Base-by-base conservation (phyloP, 30 jellyfish, hydroid and myxozoan genomes). In the Aurelia coerulea region DNA sequence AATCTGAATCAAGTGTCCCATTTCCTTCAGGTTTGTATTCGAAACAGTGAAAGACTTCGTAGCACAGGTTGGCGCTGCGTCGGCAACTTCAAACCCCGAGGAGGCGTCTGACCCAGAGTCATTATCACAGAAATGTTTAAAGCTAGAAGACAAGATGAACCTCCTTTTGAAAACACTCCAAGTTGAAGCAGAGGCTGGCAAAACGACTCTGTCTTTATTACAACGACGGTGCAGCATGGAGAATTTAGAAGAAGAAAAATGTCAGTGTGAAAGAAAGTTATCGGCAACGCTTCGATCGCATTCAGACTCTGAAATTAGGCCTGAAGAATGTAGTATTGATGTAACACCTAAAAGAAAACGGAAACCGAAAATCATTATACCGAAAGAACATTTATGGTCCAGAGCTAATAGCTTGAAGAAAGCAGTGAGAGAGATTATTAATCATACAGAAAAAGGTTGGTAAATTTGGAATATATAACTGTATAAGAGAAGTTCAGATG, bases 301-400 rank as follows among this genome's bases (percentile, higher is more conserved):
- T 58, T 62, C 90, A 58, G 95, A 77, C 29, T 74, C 90, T 8
- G 97, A 82, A 9, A 34, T 82, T 1, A 53, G 82, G 17, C 69
- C 37, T 23, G 97, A 89, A 54, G 97, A 83, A 62, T 23, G 76
- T 10, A 31, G 49, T 10, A 62, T 56, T 16, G 94, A 80, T 14
- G 54, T 70, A 12, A 31, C 68, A 11, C 91, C 93, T 12, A 88
- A 80, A 68, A 75, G 87, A 66, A 94, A 79, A 74, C 68, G 96
- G 14, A 92, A 92, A 62, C 98, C 88, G 62, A 92, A 92, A 74
- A 78, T 82, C 12, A 69, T 79, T 54, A 88, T 94, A 3, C 96
- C 97, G 31, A 94, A 90, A 41, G 98, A 94, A 65, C 98, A 94
- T 65, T 66, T 94, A 35, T 94, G 98, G 98, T 94, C 98, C 58